phyloP scores from a whole-genome alignment of 2,888 invertebrate species.

The Nephrocerus scutellatus region DNA sequence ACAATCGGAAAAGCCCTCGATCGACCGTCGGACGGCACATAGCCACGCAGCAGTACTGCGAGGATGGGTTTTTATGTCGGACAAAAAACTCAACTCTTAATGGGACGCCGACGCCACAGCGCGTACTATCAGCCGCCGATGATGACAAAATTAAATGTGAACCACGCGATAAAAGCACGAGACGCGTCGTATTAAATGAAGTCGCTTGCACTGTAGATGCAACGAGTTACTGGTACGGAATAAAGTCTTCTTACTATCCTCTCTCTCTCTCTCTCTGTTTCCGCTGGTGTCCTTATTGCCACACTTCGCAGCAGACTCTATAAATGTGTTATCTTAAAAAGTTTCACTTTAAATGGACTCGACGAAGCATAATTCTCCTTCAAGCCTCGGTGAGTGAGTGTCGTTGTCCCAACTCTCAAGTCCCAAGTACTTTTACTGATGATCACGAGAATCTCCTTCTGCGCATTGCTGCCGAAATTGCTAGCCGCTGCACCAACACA shows the following conservation, averaged over 20 bases:
- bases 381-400: too few species aligned
- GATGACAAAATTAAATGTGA: conserved; percentile 21
- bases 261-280: conserved; percentile 8
- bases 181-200: too few species aligned
- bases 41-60: too few species aligned
- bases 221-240: conserved; percentile 1
- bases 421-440: too few species aligned
- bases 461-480: too few species aligned
- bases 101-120: not conserved
- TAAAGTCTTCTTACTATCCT: conserved; percentile 1
- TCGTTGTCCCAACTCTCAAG: too few species aligned
- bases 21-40: too few species aligned
- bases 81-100: not conserved
- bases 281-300: too few species aligned
- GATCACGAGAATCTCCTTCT: too few species aligned
- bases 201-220: conserved; percentile 6
- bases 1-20: too few species aligned
- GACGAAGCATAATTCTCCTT: conserved; percentile 21
- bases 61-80: too few species aligned
- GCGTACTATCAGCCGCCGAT: conserved; percentile 16
- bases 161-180: conserved; percentile 15
- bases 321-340: conserved; percentile 24
- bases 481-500: too few species aligned
- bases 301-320: conserved; percentile 11
- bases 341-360: conserved; percentile 23